Percentiles rank a stretch among this genome's conserved stretches.
Evolutionary conservation across 1,140 invertebrate species (phyloP).

Genomic region (Pomacea maculata): DNA sequence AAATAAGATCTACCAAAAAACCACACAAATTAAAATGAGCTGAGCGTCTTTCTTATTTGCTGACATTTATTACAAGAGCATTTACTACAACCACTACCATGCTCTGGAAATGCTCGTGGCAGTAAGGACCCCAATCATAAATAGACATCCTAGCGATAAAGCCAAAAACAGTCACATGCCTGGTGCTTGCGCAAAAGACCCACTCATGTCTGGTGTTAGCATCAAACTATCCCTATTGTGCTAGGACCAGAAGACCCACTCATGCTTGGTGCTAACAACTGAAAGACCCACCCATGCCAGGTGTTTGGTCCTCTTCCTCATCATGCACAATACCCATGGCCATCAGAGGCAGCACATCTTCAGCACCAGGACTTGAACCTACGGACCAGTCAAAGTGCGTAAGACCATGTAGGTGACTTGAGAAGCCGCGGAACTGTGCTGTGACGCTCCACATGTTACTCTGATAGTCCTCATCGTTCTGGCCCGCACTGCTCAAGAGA

Average conservation of each 20-base stretch:
- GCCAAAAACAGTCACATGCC: too few relatives aligned
- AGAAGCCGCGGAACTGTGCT: constrained; percentile 40
- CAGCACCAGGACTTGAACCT: constrained; percentile 40
- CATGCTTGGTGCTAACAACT: too few relatives aligned
- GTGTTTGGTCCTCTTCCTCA: constrained; percentile 25
- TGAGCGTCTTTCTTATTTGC: background rate
- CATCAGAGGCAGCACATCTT: constrained; percentile 41
- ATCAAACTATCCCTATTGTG: background rate
- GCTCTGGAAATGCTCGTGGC: too few relatives aligned
- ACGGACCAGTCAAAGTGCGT: constrained; percentile 43
- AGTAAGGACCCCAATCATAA: too few relatives aligned
- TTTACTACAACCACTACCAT: too few relatives aligned
- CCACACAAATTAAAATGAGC: background rate
- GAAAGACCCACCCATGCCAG: constrained; percentile 33
- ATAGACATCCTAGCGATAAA: too few relatives aligned
- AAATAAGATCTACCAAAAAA: background rate
- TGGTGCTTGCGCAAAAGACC: too few relatives aligned
- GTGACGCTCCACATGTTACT: constrained; percentile 23
- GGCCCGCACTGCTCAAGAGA: constrained; percentile 5
- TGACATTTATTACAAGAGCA: background rate
- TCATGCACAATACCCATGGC: constrained; percentile 31
- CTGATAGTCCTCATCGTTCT: constrained; percentile 38
- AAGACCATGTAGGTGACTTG: constrained; percentile 39
- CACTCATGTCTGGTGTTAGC: background rate
- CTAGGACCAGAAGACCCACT: background rate